Base-by-base conservation (phyloP, 2,113 vertebrate species). In the Cyphomyrus plagiostoma region DNA sequence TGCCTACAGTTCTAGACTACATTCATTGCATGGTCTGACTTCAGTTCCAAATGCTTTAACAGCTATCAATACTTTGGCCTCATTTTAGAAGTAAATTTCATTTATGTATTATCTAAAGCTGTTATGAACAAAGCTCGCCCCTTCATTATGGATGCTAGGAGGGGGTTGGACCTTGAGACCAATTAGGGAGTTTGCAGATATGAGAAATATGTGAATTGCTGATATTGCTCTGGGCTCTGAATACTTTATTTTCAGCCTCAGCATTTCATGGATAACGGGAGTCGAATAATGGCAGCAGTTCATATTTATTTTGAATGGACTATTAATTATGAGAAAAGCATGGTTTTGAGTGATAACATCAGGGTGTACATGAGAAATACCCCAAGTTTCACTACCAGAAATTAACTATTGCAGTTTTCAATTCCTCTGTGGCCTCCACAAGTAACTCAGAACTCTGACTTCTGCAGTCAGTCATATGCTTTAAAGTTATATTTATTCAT, bases 141-240 rank as follows among this genome's bases (percentile, higher is more conserved):
- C 23, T 48, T 30, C 17, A 30, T 53, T 86, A 15, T 86, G 49
- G 23, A 53, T 30, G 17, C 85, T 48, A 39, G 30, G 49, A 87
- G 50, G 26, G 30, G 42, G 48, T 9, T 53, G 26, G 30, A 53
- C 85, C 85, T 53, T 87, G 26, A 53, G 50, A 35, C 85, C 26
- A 87, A 19, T 87, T 87, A 21, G 10, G 9, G 85, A 53, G 30
- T 52, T 87, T 5, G 3, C 48, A 53, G 49, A 87, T 53, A 48
- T 26, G 62, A 84, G 23, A 87, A 26, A 87, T 50, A 62, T 56
- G 46, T 39, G 23, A 48, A 21, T 53, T 50, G 91, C 91, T 89
- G 89, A 90, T 48, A 56, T 30, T 52, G 13, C 49, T 87, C 21
- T 87, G 26, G 9, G 49, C 26, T 19, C 15, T 21, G 46, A 46